phyloP scores from a whole-genome alignment of 2,888 invertebrate genomes.

The Eristalis tenax region DNA sequence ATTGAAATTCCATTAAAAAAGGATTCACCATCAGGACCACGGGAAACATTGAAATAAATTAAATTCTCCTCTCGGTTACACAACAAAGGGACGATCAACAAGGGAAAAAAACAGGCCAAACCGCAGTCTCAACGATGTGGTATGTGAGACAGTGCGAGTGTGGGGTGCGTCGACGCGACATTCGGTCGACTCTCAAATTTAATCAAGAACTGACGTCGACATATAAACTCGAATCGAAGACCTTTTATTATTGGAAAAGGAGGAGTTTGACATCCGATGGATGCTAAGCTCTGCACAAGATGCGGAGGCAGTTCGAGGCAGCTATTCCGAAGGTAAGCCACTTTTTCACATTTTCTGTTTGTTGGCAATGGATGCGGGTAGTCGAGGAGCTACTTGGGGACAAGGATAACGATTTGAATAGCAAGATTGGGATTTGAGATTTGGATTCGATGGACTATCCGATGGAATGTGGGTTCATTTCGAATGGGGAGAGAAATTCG shows the following conservation, averaged over 20 bases:
- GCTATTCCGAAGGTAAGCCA: background rate
- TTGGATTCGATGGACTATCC: background rate
- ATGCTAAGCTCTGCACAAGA: slow-evolving; percentile 3
- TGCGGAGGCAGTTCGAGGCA: background rate
- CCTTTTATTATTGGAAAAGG: slow-evolving; percentile 23
- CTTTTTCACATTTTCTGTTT: background rate
- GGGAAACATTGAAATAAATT: slow-evolving; percentile 48
- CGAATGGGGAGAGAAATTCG: no score
- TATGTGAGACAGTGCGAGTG: slow-evolving; percentile 3
- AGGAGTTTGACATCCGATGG: slow-evolving; percentile 7
- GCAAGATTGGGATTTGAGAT: background rate
- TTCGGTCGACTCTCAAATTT: slow-evolving; percentile 55
- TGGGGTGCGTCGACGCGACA: background rate
- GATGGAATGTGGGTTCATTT: background rate
- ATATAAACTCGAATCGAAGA: slow-evolving; percentile 24
- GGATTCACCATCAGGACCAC: slow-evolving; percentile 22
- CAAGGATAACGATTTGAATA: background rate
- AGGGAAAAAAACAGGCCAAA: background rate
- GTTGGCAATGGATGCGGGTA: background rate
- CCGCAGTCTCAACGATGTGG: slow-evolving; percentile 9
- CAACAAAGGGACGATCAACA: slow-evolving; percentile 1
- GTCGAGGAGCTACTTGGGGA: background rate
- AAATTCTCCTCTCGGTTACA: slow-evolving; percentile 28
- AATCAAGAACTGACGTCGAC: slow-evolving; percentile 53
- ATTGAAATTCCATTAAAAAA: slow-evolving; percentile 61